Base-by-base conservation (phyloP, 2,797 vertebrate species). In the Synanceia verrucosa region DNA sequence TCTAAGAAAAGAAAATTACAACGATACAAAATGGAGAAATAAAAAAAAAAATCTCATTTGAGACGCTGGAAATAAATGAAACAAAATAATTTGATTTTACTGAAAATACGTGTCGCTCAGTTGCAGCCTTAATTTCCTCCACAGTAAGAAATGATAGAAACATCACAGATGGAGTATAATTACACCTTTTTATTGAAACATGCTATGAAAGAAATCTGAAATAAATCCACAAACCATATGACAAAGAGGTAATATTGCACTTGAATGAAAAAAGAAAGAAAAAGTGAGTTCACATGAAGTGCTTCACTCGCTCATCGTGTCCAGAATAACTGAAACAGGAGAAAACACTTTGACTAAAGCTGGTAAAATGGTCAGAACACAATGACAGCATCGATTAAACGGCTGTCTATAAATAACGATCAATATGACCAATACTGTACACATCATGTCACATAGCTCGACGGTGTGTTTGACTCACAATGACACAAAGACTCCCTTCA, bases 401-500 rank as follows among this genome's bases (percentile, higher is more conserved):
- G 18, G 28, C 78, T 8, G 51, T 28, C 58, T 16, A 63, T 79
- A 78, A 81, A 85, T 51, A 80, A 87, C 51, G 88, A 91, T 93
- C 92, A 93, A 92, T 91, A 90, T 94, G 91, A 93, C 93, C 92
- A 85, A 86, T 81, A 86, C 64, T 78, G 83, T 83, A 70, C 81
- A 87, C 52, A 43, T 82, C 67, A 78, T 84, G 71, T 81, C 78
- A 88, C 81, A 73, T 10, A 44, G 73, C 51, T 76, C 55, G 76
- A 66, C 11, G 59, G 37, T 65, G 64, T 8, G 44, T 80, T 62
- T 21, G 48, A 73, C 78, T 63, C 68, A 73, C 67, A 19, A 41
- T 16, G 71, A 84, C 76, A 76, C 70, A 73, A 48, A 79, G 34
- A 58, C 52, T 60, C 16, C 18, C n/a, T 33, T 29, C 23, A 59